phyloP scores from a whole-genome alignment of 2,797 vertebrate genomes.

The Ceryle rudis region DNA sequence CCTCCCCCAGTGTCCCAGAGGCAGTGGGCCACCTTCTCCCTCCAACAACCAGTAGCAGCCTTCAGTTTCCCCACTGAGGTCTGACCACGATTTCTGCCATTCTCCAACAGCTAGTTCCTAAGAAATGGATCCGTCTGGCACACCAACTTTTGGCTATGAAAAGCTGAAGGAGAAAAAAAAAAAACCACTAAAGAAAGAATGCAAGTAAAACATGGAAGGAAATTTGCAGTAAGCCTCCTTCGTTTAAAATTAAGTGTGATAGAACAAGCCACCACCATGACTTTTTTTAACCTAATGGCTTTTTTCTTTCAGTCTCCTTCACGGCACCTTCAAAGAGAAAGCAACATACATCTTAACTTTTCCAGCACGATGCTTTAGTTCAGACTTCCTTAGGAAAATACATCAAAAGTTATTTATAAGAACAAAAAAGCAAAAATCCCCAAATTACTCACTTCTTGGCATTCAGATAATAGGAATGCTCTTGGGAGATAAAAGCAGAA shows the following conservation, averaged over 20 bases:
- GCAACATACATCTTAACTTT: neutral
- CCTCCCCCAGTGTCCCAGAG: fast-evolving
- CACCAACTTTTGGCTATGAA: neutral
- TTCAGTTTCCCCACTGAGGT: neutral
- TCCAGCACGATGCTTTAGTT: neutral
- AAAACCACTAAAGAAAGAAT: neutral
- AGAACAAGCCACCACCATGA: neutral
- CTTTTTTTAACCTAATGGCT: neutral
- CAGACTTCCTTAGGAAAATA: constrained; percentile 20
- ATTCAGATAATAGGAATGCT: neutral
- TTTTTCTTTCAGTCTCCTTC: neutral
- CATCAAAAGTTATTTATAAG: constrained; percentile 9
- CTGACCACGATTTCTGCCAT: neutral
- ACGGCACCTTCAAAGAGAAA: neutral
- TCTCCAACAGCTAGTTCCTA: neutral
- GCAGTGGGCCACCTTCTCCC: neutral
- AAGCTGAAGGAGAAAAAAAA: neutral
- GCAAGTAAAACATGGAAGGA: neutral
- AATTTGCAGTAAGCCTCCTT: neutral
- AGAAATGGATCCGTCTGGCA: neutral
- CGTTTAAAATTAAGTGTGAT: neutral
- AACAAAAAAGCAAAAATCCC: neutral
- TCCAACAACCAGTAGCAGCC: neutral
- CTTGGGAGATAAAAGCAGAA: neutral
- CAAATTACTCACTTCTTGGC: constrained; percentile 37